phyloP scores from a whole-genome alignment of 2,888 invertebrate genomes.

The Eristalinus sepulchralis region DNA sequence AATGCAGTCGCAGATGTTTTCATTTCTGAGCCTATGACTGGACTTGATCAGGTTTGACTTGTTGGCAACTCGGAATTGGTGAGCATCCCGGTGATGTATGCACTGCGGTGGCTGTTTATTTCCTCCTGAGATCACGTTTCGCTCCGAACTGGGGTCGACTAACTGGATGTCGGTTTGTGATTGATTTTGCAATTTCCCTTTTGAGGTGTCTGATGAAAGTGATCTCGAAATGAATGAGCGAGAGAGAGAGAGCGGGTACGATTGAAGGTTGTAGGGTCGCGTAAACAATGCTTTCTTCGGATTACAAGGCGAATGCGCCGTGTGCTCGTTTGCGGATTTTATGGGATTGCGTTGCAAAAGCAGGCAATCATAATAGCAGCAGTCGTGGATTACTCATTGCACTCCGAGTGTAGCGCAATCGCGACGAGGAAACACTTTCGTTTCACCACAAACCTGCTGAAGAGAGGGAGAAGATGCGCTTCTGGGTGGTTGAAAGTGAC shows the following conservation, averaged over 20 bases:
- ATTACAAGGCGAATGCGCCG: not conserved
- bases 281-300: not conserved
- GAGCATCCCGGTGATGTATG: not conserved
- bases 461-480: too few relatives aligned
- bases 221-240: not conserved
- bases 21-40: not conserved
- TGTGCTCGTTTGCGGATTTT: too few relatives aligned
- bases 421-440: too few relatives aligned
- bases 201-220: not conserved
- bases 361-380: not conserved
- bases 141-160: not conserved
- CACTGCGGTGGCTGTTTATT: not conserved
- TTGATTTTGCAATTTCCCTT: not conserved
- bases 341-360: not conserved
- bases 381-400: not conserved
- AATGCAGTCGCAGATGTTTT: not conserved
- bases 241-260: too few relatives aligned
- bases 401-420: too few relatives aligned
- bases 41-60: slow-evolving; percentile 6
- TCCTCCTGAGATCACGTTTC: not conserved
- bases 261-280: not conserved
- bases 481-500: too few relatives aligned
- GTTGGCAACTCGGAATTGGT: not conserved
- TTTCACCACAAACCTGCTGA: too few relatives aligned
- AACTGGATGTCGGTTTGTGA: not conserved